These are phyloP conservation scores for Semicossyphus pulcher DNA, from an alignment of 2,113 vertebrate species.

Conservation along the genomic window DNA sequence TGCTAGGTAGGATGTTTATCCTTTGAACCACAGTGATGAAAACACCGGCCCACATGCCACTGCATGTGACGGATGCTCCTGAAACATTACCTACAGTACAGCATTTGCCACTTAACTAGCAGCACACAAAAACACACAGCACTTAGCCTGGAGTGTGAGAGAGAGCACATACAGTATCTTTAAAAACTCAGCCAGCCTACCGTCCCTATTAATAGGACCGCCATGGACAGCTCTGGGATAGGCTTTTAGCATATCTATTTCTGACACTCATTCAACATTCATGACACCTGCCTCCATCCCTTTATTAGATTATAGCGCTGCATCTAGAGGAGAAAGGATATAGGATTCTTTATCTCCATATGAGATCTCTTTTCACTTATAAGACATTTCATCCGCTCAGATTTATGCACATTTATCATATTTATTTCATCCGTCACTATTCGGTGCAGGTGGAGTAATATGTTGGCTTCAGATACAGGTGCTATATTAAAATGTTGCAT, in stretches of 20 bases:
- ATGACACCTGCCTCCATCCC: conserved; percentile 73
- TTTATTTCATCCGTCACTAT: conserved; percentile 5
- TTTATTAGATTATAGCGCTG: conserved; percentile 60
- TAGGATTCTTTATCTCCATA: conserved; percentile 4
- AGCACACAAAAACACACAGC: conserved; percentile 56
- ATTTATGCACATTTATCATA: conserved; percentile 13
- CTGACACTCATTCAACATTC: conserved; percentile 80
- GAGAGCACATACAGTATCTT: conserved; percentile 55
- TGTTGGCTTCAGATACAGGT: conserved; percentile 19
- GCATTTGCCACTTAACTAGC: conserved; percentile 57
- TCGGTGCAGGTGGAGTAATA: conserved; percentile 16
- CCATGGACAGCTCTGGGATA: conserved; percentile 63
- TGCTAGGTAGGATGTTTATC: conserved; percentile 15
- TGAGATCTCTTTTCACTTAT: conserved; percentile 57
- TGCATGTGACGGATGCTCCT: conserved; percentile 61
- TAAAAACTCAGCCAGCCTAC: conserved; percentile 41
- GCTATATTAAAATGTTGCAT: conserved; percentile 22
- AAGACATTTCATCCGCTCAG: conserved; percentile 16
- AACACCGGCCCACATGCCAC: conserved; percentile 58
- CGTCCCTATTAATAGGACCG: conserved; percentile 74
- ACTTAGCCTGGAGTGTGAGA: conserved; percentile 64
- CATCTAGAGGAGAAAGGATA: conserved; percentile 31
- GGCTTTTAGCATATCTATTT: conserved; percentile 83
- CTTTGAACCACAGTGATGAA: conserved; percentile 25
- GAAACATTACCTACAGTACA: conserved; percentile 49